Base-by-base conservation (phyloP, 2,888 invertebrate species). In the Trypoxylon attenuatum region DNA sequence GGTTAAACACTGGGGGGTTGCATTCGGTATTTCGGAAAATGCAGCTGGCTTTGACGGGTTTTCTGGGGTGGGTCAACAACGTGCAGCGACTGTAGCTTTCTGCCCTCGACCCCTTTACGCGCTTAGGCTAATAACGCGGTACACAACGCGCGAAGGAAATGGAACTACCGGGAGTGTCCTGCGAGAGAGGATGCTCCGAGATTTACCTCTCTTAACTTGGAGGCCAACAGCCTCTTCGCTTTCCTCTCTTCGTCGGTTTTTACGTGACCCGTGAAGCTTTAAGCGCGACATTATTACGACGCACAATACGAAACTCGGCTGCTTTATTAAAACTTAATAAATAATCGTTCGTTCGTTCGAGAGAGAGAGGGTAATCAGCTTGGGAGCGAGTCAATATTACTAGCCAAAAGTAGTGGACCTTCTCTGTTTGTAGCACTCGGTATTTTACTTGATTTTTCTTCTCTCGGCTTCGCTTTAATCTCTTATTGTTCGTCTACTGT, bases 51-150 rank as follows among this genome's bases (percentile, higher is more conserved):
- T 67, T 69, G 67, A 66, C 46, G 50, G 38, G 21, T 33, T 51
- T 45, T 5, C 13, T 29, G 25, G 51, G 54, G 42, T 39, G 39
- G 57, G 54, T 49, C 55, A 55, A 66, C 68, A 39, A 19, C 15
- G 23, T 39, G 53, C 45, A 58, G 64, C 42, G 38, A 39, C 41
- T 38, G 52, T 33, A 33, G 16, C 18, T 33, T 42, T 53, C 51
- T 52, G 58, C 38, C 45, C 5, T 1, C 1, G 5, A 46, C 53
- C 58, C 53, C 67, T 73, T 73, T 50, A 47, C 58, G 56, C 67
- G 63, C 58, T 73, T 73, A 67, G 73, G 73, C 70, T 73, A 73
- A 73, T 73, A 70, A 73, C 63, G 56, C 45, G 42, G 59, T 38
- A 58, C 25, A 53, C 42, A 47, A 51, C 56, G 53, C 39, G 49